Base-by-base conservation (phyloP, 2,113 vertebrate genomes). In the Rhagologus leucostigma region DNA sequence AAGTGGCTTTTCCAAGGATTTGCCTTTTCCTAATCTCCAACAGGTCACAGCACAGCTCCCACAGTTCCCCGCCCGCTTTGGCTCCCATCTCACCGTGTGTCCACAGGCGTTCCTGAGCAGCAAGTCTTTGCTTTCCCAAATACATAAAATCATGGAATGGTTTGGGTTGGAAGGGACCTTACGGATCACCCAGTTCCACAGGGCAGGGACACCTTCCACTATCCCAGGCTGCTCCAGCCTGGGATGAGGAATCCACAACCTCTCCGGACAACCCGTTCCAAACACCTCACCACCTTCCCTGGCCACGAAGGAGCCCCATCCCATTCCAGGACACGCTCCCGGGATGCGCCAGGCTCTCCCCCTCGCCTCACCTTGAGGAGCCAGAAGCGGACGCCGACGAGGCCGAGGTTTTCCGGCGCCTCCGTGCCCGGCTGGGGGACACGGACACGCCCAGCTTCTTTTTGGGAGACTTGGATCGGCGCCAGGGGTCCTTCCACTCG, bases 401-500 rank as follows among this genome's bases (percentile, higher is more conserved):
- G 4, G 99, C 99, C 0, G 99, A 99, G 22, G 99, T 98, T 62
- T 98, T 98, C 52, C 99, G 98, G 68, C 99, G 97, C 90, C 99
- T 95, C 1, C 99, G 98, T 0, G 99, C 99, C 2, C 98, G 98
- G 42, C 98, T 99, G 5, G 99, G 99, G 2, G 99, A 99, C 13
- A 98, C 95, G 0, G 98, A 98, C 49, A 98, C 49, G 0, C 98
- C 98, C 0, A 98, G 97, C 2, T 99, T 99, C 98, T 99, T 99
- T 70, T 99, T 98, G n/a, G 99, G 99, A 10, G 99, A 99, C 91
- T 99, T 99, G 69, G 99, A 99, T 97, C 99, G 98, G 68, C 99
- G 99, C 99, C 99, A 99, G 0, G 99, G 99, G 70, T 99, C 99
- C 94, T 99, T 99, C 99, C 99, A 99, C 77, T 99, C 99, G 14